A percentile compares a stretch with the other conserved stretches of the same genome.
phyloP scores from a whole-genome alignment of 92 coral and sea anemone species.

The Desmophyllum pertusum region DNA sequence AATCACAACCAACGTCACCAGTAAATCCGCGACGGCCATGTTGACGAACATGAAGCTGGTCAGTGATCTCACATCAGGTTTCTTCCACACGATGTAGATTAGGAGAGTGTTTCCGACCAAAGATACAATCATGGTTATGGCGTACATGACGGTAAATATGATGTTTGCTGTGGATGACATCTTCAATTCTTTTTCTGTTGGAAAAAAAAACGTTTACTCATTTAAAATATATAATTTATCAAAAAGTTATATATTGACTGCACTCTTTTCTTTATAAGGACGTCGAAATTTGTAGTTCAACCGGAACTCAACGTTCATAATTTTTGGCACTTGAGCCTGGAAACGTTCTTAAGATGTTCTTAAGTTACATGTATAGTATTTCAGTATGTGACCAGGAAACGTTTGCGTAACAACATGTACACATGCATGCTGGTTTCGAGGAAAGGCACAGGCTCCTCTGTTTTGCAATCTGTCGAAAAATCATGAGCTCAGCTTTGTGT shows the following conservation, averaged over 20 bases:
- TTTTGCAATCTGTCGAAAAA: no score
- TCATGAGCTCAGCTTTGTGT: no score
- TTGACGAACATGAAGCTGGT: slow-evolving; percentile 13
- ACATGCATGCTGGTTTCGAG: no score
- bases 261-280: no score
- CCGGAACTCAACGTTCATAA: no score
- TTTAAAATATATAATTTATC: background rate
- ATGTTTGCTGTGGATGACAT: background rate
- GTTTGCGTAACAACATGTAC: no score
- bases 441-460: no score
- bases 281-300: no score
- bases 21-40: slow-evolving; percentile 1
- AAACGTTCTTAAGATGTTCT: no score
- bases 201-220: background rate
- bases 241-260: background rate
- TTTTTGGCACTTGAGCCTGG: no score
- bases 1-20: background rate
- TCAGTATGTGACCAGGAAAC: no score
- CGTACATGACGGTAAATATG: background rate
- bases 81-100: slow-evolving; percentile 17
- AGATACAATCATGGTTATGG: background rate
- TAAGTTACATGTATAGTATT: no score
- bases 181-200: background rate
- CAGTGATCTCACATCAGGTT: slow-evolving; percentile 14
- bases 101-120: background rate